Conservation (phyloP, 2,888 invertebrate species). For the Dynastes grantii region DNA sequence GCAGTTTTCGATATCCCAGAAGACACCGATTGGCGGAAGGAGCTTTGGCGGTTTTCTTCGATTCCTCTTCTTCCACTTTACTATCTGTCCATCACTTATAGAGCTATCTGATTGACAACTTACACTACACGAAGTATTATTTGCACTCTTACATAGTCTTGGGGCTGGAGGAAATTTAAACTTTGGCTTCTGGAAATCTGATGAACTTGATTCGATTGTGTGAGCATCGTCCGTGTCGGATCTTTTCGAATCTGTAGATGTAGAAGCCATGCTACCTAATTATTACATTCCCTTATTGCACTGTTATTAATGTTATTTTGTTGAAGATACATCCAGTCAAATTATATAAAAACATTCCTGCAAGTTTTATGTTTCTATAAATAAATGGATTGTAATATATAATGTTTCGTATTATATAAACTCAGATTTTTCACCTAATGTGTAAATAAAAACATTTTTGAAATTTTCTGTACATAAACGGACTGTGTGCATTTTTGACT, state of each 20-base stretch:
- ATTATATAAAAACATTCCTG: background rate
- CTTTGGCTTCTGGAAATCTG: constrained; percentile 32
- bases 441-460: constrained; percentile 1
- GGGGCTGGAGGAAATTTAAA: constrained; percentile 55
- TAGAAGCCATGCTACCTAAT: constrained; percentile 32
- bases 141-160: constrained; percentile 62
- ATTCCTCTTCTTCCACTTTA: constrained; percentile 53
- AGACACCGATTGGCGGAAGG: constrained; percentile 85
- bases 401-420: background rate
- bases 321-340: background rate
- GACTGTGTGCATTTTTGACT: constrained; percentile 3
- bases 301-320: constrained; percentile 17
- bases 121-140: constrained; percentile 61
- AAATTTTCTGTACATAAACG: constrained; percentile 33
- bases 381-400: background rate
- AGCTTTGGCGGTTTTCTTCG: constrained; percentile 53
- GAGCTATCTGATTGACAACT: constrained; percentile 64
- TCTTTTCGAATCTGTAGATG: constrained; percentile 51
- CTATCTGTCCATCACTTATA: constrained; percentile 55
- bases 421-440: background rate
- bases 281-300: constrained; percentile 13
- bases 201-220: constrained; percentile 48
- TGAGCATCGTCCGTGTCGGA: constrained; percentile 52
- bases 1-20: constrained; percentile 96
- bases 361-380: background rate